Percentiles rank a stretch among this genome's conserved stretches.
Conservation (phyloP, 2,113 vertebrate genomes). For the Sminthopsis crassicaudata region DNA sequence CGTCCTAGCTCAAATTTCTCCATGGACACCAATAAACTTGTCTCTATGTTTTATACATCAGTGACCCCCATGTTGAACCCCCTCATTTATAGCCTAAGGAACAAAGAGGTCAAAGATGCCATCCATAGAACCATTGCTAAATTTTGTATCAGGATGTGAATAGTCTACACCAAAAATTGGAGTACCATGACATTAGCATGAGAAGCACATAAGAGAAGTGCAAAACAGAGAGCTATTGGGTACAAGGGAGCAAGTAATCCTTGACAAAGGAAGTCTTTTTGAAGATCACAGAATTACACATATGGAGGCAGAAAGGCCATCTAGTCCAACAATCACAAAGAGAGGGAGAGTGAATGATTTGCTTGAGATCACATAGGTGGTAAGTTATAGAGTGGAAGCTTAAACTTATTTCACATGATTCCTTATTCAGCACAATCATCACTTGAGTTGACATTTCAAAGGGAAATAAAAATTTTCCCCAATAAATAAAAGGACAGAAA, state of each 20-base stretch:
- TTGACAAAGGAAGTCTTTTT: background rate
- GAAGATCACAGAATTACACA: background rate
- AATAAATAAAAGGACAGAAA: background rate
- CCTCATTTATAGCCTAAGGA: constrained; percentile 70
- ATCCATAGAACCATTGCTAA: constrained; percentile 3
- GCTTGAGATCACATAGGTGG: background rate
- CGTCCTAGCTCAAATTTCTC: constrained; percentile 43
- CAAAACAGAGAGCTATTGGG: background rate
- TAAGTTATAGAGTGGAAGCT: background rate
- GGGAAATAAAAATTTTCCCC: background rate
- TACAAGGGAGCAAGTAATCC: background rate
- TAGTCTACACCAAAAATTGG: background rate
- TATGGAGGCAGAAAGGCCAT: background rate
- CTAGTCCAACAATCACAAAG: background rate
- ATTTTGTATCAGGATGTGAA: background rate
- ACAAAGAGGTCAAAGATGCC: constrained; percentile 66
- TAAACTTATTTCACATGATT: background rate
- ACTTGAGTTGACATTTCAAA: background rate
- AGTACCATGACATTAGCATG: background rate
- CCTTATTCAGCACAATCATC: background rate
- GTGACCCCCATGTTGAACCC: constrained; percentile 68
- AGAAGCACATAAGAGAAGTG: background rate
- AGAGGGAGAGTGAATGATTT: background rate
- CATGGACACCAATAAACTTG: constrained; percentile 56
- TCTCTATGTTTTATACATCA: constrained; percentile 61